Evolutionary conservation across 37 sponge, comb jelly and placozoan genomes (phyloP).

Genomic region (Ianthella basta): DNA sequence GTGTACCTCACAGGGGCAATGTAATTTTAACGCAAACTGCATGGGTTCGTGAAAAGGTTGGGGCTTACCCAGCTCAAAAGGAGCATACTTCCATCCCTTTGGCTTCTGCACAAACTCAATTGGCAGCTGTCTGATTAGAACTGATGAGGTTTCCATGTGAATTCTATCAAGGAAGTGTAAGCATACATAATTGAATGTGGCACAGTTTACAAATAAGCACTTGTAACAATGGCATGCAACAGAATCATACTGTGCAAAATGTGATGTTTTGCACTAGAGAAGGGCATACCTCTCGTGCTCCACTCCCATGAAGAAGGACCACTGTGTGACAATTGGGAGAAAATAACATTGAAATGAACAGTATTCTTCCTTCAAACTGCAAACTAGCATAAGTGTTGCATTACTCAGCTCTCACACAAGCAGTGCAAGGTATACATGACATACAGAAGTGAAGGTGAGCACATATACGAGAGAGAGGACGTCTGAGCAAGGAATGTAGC

Average conservation of each 20-base stretch:
- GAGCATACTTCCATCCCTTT: conserved; percentile 82
- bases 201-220: neutral
- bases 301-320: conserved; percentile 82
- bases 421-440: neutral
- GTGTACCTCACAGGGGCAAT: too few species aligned
- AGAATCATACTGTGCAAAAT: too few species aligned
- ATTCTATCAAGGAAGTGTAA: conserved; percentile 47
- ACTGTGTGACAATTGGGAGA: conserved; percentile 45
- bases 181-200: neutral
- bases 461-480: too few species aligned
- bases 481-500: too few species aligned
- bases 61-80: conserved; percentile 49
- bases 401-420: neutral
- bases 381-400: neutral
- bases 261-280: too few species aligned
- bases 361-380: neutral
- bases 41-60: neutral
- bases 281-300: conserved; percentile 80
- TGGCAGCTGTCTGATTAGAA: conserved; percentile 83
- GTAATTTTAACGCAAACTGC: neutral
- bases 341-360: neutral
- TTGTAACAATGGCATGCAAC: neutral
- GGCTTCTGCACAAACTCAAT: conserved; percentile 68
- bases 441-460: neutral
- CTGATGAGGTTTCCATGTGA: conserved; percentile 86